Percentiles rank a stretch among this genome's conserved stretches.
Evolutionary conservation across 2,888 invertebrate species (phyloP).

Genomic region (Eristalis arbustorum): DNA sequence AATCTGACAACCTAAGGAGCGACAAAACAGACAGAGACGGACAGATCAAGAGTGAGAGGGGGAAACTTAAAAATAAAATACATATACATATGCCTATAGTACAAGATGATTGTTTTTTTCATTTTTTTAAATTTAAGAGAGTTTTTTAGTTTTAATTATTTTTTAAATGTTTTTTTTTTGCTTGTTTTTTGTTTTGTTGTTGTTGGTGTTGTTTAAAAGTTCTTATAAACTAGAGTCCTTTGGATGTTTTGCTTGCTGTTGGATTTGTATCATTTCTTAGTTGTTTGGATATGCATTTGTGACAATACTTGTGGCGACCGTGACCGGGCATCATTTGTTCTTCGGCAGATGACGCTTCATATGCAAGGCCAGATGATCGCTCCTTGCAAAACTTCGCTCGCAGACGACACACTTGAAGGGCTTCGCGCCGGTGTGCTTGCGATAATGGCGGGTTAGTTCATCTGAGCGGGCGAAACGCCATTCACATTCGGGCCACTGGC

Average conservation of each 20-base stretch:
- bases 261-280: conserved; percentile 50
- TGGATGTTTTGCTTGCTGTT: conserved; percentile 69
- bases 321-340: conserved; percentile 77
- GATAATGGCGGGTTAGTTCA: conserved; percentile 96
- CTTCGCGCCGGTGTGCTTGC: conserved; percentile 98
- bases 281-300: conserved; percentile 43
- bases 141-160: background rate
- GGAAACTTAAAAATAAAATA: conserved; percentile 14
- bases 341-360: conserved; percentile 98
- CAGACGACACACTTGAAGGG: conserved; percentile 98
- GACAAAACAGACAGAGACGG: background rate
- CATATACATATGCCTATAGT: conserved; percentile 46
- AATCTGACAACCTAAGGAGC: conserved; percentile 43
- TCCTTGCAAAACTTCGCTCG: conserved; percentile 96
- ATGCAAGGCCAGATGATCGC: conserved; percentile 97
- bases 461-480: conserved; percentile 98
- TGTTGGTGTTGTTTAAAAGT: conserved; percentile 25
- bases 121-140: background rate
- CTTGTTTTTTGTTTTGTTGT: conserved; percentile 24
- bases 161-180: conserved; percentile 3
- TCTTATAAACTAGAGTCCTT: conserved; percentile 69
- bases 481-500: conserved; percentile 98
- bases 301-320: conserved; percentile 31
- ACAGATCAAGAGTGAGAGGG: background rate
- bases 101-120: conserved; percentile 3